Base-by-base conservation (phyloP, 2,888 invertebrate genomes). In the Spicauda simplicius region DNA sequence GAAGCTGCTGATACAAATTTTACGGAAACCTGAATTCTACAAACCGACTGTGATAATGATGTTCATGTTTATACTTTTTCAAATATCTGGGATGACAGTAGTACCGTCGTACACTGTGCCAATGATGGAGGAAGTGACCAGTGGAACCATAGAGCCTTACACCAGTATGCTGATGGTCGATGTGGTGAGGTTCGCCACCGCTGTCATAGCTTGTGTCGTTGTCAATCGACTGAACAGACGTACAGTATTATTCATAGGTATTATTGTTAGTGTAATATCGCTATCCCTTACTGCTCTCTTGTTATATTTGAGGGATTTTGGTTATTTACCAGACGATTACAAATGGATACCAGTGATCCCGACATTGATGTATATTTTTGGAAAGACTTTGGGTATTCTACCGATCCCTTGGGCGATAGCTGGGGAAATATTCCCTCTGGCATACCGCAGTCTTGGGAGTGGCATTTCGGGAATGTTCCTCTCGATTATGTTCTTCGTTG, bases 341-440 rank as follows among this genome's bases (percentile, higher is more conserved):
- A 82, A 85, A 73, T 94, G 94, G 93, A 74, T 85, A 0, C 91
- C 94, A 0, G 84, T 94, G 64, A 80, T 94, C 77, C 88, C 94
- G 68, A 83, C 94, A 48, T 71, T 96, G 69, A 72, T 83, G 0
- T 95, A 95, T 68, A 94, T 95, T 16, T 91, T 93, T 25, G 94
- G 94, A 14, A 91, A 95, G 63, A 93, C 94, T 0, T 79, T 95
- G 12, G 96, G 96, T 0, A 89, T 95, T 48, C 79, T 95, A 30
- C 95, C 96, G 0, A 87, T 96, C 63, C 96, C 96, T 0, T 97
- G 96, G 95, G 95, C 96, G 12, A 94, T 96, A 80, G 95, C 95
- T 69, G 96, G 96, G 0, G 96, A 97, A 80, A 88, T 96, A 5
- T 96, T 96, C 73, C 94, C 96, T 0, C 85, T 94, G 20, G 91